Evolutionary conservation across 2,113 vertebrate species (phyloP).

Genomic region (Neogale vison): DNA sequence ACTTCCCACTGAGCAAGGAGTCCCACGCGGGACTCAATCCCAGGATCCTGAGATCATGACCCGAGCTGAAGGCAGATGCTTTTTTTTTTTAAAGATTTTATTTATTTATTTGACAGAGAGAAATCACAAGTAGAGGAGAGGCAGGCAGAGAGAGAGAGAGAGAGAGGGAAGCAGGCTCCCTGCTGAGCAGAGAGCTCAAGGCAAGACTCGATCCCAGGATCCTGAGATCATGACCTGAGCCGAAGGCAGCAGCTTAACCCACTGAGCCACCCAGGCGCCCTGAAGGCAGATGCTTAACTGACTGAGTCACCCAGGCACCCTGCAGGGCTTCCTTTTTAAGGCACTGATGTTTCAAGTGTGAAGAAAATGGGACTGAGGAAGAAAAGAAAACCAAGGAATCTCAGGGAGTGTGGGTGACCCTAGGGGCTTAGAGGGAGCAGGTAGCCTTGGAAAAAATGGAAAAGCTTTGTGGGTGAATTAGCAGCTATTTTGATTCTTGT

Average conservation of each 20-base stretch:
- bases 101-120: too few species aligned
- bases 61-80: neutral
- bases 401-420: neutral
- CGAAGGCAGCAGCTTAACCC: too few species aligned
- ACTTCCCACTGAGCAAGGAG: neutral
- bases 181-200: too few species aligned
- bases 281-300: neutral
- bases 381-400: neutral
- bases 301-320: neutral
- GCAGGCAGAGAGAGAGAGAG: too few species aligned
- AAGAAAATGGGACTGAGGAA: neutral
- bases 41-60: neutral
- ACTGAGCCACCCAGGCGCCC: too few species aligned
- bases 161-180: too few species aligned
- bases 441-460: neutral
- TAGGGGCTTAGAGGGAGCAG: neutral
- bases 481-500: slow-evolving; percentile 2
- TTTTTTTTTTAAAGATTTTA: too few species aligned
- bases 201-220: too few species aligned
- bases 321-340: neutral
- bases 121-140: too few species aligned
- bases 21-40: neutral
- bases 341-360: neutral
- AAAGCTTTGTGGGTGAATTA: neutral
- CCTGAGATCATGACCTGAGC: too few species aligned